These are phyloP conservation scores for Belonocnema kinseyi DNA, from an alignment of 1,140 invertebrate species.

Conservation along the genomic window DNA sequence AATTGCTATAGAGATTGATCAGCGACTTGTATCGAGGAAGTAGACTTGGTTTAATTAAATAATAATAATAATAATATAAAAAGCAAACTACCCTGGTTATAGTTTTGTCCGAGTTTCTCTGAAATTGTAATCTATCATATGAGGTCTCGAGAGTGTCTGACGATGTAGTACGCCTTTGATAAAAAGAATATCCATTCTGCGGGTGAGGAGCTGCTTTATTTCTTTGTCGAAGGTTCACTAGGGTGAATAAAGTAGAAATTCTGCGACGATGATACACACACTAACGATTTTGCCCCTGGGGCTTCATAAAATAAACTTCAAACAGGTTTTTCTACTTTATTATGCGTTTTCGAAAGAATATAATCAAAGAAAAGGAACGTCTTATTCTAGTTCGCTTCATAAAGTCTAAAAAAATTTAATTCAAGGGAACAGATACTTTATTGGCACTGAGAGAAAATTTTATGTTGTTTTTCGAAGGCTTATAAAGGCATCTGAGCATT, in stretches of 20 bases:
- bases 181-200: slow-evolving; percentile 16
- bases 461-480: too few species aligned
- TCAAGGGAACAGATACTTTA: background rate
- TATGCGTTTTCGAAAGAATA: slow-evolving; percentile 14
- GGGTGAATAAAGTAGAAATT: slow-evolving; percentile 27
- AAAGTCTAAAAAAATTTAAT: background rate
- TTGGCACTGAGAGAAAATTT: too few species aligned
- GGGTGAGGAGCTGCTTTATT: slow-evolving; percentile 3
- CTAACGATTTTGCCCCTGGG: slow-evolving; percentile 26
- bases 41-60: too few species aligned
- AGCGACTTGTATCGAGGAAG: too few species aligned
- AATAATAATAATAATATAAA: background rate
- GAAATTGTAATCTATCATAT: background rate
- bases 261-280: slow-evolving; percentile 6
- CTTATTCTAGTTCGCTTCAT: background rate
- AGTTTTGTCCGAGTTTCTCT: background rate
- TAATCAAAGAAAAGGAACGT: background rate
- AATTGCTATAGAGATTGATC: too few species aligned
- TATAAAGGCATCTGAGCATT: too few species aligned
- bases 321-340: slow-evolving; percentile 22
- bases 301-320: slow-evolving; percentile 31
- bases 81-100: background rate
- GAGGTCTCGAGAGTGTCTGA: background rate
- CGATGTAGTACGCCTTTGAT: slow-evolving; percentile 21
- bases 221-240: slow-evolving; percentile 7